Evolutionary conservation across 2,888 invertebrate genomes (phyloP).

Genomic region (Lasius fuliginosus): DNA sequence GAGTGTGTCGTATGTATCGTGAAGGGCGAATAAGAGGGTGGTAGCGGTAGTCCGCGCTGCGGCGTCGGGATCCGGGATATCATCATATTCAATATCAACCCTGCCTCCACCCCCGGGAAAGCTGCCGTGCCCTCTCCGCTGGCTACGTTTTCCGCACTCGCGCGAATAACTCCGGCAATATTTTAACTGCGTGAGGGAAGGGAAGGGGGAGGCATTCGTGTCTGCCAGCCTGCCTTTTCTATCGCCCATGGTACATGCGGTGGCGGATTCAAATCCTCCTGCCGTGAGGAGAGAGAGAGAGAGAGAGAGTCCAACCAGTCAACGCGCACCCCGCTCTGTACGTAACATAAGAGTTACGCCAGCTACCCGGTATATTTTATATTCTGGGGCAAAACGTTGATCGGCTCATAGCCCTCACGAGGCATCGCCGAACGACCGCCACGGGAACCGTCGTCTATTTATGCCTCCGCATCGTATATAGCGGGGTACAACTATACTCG

Average conservation of each 20-base stretch:
- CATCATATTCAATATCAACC: constrained; percentile 83
- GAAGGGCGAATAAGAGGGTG: constrained; percentile 77
- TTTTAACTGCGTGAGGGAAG: constrained; percentile 75
- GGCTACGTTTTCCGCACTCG: constrained; percentile 75
- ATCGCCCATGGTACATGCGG: constrained; percentile 56
- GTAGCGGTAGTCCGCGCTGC: constrained; percentile 78
- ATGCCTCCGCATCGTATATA: constrained; percentile 63
- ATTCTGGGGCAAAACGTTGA: constrained; percentile 70
- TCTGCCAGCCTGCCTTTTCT: constrained; percentile 56
- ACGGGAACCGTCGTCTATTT: constrained; percentile 80
- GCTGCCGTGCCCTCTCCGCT: constrained; percentile 47
- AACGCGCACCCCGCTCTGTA: constrained; percentile 10
- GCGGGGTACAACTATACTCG: constrained; percentile 58
- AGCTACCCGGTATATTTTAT: constrained; percentile 68
- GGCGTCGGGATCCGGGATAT: constrained; percentile 80
- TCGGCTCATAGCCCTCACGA: constrained; percentile 74
- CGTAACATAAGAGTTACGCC: constrained; percentile 59
- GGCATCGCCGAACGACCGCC: constrained; percentile 80
- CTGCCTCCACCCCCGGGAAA: constrained; percentile 63
- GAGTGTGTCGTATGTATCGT: constrained; percentile 65
- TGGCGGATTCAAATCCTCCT: constrained; percentile 52
- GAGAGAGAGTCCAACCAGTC: neutral
- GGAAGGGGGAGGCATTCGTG: constrained; percentile 70
- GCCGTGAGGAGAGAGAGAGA: constrained; percentile 20
- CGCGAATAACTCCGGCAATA: constrained; percentile 82